Conservation (phyloP, 2,888 invertebrate genomes). For the Drosophila maculinotata region DNA sequence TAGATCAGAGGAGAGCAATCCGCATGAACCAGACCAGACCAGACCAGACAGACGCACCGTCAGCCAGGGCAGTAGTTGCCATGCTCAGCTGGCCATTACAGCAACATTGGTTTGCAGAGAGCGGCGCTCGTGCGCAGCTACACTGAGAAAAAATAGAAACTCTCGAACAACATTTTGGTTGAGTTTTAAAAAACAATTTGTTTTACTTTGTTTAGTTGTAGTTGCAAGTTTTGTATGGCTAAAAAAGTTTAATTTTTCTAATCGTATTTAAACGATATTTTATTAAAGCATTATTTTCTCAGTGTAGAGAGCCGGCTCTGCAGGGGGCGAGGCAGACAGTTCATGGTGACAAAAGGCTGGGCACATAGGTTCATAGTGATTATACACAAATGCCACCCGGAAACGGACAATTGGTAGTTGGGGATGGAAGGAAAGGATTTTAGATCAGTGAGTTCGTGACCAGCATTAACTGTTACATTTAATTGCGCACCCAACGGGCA, state of each 20-base stretch:
- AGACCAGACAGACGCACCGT: conserved; percentile 13
- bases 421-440: too few relatives aligned
- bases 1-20: conserved; percentile 7
- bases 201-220: too few relatives aligned
- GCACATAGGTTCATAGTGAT: conserved; percentile 36
- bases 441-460: conserved; percentile 33
- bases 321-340: background rate
- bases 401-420: background rate
- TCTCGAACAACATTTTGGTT: too few relatives aligned
- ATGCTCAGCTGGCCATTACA: conserved; percentile 44
- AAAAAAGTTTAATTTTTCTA: too few relatives aligned
- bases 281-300: too few relatives aligned
- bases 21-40: background rate
- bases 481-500: conserved; percentile 48
- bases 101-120: conserved; percentile 33
- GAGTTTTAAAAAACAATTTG: too few relatives aligned
- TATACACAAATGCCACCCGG: conserved; percentile 53
- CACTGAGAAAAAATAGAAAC: background rate
- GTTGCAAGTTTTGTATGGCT: too few relatives aligned
- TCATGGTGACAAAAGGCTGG: conserved; percentile 12
- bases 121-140: conserved; percentile 57
- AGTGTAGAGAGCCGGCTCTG: background rate
- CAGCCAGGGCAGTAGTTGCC: conserved; percentile 22
- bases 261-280: too few relatives aligned
- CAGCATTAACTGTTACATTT: conserved; percentile 65